A percentile compares a stretch with the other conserved stretches of the same genome.
phyloP scores from a whole-genome alignment of 2,888 invertebrate genomes.

The Drosophila paranaensis region DNA sequence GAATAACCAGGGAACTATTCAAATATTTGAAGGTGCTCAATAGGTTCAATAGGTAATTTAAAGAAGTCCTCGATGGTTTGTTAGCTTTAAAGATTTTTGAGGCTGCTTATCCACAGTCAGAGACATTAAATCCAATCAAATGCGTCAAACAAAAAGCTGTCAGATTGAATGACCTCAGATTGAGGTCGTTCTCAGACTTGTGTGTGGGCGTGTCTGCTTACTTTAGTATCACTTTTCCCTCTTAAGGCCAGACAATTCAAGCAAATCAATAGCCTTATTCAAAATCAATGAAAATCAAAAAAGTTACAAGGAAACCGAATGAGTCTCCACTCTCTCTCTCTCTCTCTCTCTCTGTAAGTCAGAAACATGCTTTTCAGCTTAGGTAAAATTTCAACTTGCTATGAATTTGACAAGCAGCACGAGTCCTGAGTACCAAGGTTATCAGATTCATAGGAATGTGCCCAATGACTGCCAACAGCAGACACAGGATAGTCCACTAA shows the following conservation, averaged over 20 bases:
- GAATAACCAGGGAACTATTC: background rate
- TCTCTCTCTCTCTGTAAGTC: constrained; percentile 5
- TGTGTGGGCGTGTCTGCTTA: constrained; percentile 25
- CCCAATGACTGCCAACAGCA: constrained; percentile 66
- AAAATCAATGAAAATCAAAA: constrained; percentile 34
- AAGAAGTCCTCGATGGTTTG: too few species aligned
- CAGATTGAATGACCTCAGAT: constrained; percentile 31
- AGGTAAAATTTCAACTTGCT: constrained; percentile 25
- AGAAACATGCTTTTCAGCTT: constrained; percentile 33
- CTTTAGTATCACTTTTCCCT: constrained; percentile 24
- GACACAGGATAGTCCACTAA: constrained; percentile 29
- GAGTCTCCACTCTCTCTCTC: too few species aligned
- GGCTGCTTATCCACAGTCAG: background rate
- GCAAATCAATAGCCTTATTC: constrained; percentile 34
- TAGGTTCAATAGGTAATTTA: too few species aligned
- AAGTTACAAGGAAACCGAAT: constrained; percentile 10
- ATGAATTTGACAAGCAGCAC: constrained; percentile 7
- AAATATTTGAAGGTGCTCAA: background rate
- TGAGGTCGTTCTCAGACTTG: background rate
- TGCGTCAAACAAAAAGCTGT: background rate
- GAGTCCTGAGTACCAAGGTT: constrained; percentile 5
- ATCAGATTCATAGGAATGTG: constrained; percentile 12
- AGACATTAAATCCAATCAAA: background rate
- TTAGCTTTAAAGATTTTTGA: constrained; percentile 12
- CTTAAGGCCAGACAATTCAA: constrained; percentile 29